Conservation (phyloP, 2,797 vertebrate genomes). For the Crypturellus tataupa region DNA sequence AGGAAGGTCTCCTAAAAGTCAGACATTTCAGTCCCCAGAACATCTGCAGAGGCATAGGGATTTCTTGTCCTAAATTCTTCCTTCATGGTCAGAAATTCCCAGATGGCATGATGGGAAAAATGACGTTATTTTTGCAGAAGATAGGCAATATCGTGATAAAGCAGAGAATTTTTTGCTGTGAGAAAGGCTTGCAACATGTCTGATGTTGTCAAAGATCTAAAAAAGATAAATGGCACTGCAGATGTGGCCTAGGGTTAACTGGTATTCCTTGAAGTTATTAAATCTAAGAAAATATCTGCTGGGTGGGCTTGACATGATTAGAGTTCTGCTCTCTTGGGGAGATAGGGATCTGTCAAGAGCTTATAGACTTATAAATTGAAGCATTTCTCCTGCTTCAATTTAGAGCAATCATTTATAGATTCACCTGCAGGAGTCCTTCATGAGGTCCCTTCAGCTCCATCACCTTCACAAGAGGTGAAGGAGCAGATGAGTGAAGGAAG, state of each 20-base stretch:
- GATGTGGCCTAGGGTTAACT: background rate
- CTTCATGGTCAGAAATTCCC: background rate
- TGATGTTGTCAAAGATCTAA: background rate
- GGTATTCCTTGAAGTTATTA: background rate
- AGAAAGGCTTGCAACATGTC: background rate
- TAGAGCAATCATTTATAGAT: rapidly evolving
- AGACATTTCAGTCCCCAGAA: background rate
- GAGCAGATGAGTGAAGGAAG: background rate
- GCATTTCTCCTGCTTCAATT: background rate
- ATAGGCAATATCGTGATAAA: rapidly evolving
- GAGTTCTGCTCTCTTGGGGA: background rate
- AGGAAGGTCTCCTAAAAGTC: background rate
- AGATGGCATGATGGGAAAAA: rapidly evolving
- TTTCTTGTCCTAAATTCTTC: background rate
- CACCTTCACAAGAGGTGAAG: background rate
- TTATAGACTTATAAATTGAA: background rate
- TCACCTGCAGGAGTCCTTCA: background rate
- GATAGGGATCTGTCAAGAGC: background rate
- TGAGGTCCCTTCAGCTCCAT: background rate
- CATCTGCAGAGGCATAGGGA: rapidly evolving
- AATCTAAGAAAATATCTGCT: background rate
- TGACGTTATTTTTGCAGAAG: background rate
- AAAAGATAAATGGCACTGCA: rapidly evolving
- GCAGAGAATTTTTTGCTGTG: background rate
- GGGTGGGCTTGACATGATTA: background rate